Evolutionary conservation across 2,888 invertebrate species (phyloP).

Genomic region (Tetrapedia diversipes): DNA sequence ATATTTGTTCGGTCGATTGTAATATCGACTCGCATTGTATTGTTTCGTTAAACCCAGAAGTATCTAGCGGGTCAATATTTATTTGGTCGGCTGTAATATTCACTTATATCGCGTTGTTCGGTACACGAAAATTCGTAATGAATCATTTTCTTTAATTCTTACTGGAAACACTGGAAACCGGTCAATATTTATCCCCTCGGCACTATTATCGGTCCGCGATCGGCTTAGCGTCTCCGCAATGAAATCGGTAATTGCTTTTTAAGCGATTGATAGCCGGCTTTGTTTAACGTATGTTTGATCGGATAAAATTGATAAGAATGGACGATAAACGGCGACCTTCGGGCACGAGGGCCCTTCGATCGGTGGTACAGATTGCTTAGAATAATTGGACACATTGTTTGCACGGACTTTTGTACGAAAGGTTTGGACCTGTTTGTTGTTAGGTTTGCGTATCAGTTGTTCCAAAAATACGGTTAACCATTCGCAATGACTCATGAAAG

Average conservation of each 20-base stretch:
- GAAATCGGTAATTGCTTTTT: conserved; percentile 6
- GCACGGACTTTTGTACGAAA: not conserved
- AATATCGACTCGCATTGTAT: too few species aligned
- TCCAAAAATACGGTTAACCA: too few species aligned
- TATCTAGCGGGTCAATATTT: too few species aligned
- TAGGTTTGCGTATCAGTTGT: too few species aligned
- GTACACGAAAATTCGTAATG: too few species aligned
- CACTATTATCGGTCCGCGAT: not conserved
- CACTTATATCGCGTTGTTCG: too few species aligned
- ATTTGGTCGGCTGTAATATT: too few species aligned
- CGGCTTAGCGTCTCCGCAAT: not conserved
- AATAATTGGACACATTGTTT: not conserved
- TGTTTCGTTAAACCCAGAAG: too few species aligned
- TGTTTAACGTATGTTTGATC: not conserved
- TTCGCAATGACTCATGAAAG: too few species aligned
- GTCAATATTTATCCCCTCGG: not conserved
- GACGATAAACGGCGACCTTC: not conserved
- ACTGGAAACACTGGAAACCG: too few species aligned
- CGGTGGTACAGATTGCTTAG: not conserved
- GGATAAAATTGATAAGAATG: not conserved
- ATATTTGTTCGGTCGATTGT: too few species aligned
- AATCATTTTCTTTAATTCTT: too few species aligned
- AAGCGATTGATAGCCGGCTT: not conserved
- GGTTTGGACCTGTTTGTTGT: not conserved
- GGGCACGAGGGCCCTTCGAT: not conserved